Conservation (phyloP, 2,888 invertebrate genomes). For the Scaptomyza polygonia region DNA sequence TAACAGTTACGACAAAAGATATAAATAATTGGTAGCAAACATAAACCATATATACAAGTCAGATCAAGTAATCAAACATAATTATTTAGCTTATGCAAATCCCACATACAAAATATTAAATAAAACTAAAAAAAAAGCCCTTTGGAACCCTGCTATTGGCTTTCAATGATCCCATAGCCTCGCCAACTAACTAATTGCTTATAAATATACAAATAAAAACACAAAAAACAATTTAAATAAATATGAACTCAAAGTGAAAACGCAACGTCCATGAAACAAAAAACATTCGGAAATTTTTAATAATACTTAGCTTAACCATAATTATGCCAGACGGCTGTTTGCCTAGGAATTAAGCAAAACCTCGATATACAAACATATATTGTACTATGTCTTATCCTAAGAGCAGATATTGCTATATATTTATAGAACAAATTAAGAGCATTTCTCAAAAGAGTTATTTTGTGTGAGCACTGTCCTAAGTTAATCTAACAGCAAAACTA, state of each 20-base stretch:
- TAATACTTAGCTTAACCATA: constrained; percentile 41
- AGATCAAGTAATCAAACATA: constrained; percentile 29
- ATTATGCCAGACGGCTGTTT: constrained; percentile 25
- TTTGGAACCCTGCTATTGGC: constrained; percentile 33
- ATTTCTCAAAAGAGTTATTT: constrained; percentile 7
- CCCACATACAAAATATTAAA: constrained; percentile 20
- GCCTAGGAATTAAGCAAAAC: constrained; percentile 36
- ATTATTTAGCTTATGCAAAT: constrained; percentile 17
- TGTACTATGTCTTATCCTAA: constrained; percentile 25
- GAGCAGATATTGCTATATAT: constrained; percentile 7
- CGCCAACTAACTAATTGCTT: constrained; percentile 28
- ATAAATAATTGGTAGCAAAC: constrained; percentile 42
- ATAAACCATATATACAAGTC: constrained; percentile 25
- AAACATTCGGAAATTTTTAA: constrained; percentile 46
- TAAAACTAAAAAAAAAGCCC: constrained; percentile 7
- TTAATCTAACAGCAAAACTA: constrained; percentile 47
- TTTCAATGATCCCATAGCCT: constrained; percentile 38
- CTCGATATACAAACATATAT: constrained; percentile 18
- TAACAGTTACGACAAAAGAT: constrained; percentile 23
- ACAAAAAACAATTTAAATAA: no score
- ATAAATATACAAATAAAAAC: constrained; percentile 10
- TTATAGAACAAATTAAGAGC: not conserved
- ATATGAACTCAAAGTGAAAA: constrained; percentile 51
- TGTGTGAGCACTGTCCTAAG: constrained; percentile 19
- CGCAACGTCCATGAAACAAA: constrained; percentile 61